These are phyloP conservation scores for Eilema depressum DNA, from an alignment of 2,888 invertebrate species.

Conservation along the genomic window DNA sequence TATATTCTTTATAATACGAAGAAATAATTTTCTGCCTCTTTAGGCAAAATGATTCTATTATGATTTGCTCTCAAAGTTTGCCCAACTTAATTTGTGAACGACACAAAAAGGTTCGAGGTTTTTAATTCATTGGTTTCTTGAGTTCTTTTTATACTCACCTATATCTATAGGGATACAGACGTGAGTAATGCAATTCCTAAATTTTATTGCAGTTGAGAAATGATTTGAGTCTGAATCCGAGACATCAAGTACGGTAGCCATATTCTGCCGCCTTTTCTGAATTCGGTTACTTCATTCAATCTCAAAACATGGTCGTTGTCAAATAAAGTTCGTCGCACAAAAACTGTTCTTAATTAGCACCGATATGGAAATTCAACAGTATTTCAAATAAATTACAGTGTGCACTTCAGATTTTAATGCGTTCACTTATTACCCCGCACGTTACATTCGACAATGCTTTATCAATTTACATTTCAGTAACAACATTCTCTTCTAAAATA, in stretches of 20 bases:
- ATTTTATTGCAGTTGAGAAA: neutral
- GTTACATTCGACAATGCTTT: constrained; percentile 51
- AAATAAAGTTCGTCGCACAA: neutral
- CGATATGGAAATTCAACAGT: constrained; percentile 22
- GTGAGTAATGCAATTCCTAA: no score
- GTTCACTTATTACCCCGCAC: constrained; percentile 58
- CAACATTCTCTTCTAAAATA: constrained; percentile 24
- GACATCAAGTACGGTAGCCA: neutral
- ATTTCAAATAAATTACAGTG: constrained; percentile 39
- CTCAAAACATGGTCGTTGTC: neutral
- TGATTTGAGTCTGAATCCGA: neutral
- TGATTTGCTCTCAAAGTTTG: neutral
- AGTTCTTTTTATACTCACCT: neutral
- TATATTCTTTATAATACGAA: neutral
- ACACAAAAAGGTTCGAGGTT: no score
- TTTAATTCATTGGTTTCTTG: neutral
- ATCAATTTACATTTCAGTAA: constrained; percentile 49
- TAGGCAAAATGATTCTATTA: neutral
- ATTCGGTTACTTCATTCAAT: neutral
- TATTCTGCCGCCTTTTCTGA: neutral
- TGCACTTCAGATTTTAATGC: constrained; percentile 59
- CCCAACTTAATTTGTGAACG: neutral
- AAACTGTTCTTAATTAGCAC: constrained; percentile 10
- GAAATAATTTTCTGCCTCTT: neutral
- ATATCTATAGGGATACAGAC: neutral